Evolutionary conservation across 2,797 vertebrate genomes (phyloP).

Genomic region (Myotis vivesi): DNA sequence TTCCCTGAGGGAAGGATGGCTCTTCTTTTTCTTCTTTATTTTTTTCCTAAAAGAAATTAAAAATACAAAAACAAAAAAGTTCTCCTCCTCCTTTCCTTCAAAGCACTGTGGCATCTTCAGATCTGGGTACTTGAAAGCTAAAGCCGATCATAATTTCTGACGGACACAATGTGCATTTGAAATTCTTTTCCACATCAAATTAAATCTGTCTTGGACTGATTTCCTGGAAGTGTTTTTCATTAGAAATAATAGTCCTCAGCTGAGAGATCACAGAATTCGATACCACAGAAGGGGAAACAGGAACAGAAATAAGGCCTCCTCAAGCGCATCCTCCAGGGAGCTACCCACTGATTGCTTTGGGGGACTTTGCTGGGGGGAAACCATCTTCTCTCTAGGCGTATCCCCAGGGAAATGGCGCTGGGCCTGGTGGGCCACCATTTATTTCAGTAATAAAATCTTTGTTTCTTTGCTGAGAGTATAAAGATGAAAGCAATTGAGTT

Average conservation of each 20-base stretch:
- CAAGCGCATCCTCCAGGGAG: not conserved
- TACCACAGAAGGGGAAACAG: constrained; percentile 16
- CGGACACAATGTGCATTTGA: constrained; percentile 52
- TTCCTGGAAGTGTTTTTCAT: constrained; percentile 79
- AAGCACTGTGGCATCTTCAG: constrained; percentile 65
- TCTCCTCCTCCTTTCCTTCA: constrained; percentile 53
- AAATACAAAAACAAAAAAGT: not conserved
- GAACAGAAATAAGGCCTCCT: not conserved
- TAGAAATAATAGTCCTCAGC: constrained; percentile 73
- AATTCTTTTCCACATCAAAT: constrained; percentile 78
- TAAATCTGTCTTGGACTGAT: constrained; percentile 74
- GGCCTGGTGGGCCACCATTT: not conserved
- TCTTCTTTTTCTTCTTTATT: not conserved
- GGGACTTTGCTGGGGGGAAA: not conserved
- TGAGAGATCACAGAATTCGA: constrained; percentile 66
- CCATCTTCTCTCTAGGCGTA: not conserved
- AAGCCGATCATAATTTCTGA: constrained; percentile 70
- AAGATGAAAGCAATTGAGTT: constrained; percentile 3
- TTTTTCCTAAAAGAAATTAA: constrained; percentile 37
- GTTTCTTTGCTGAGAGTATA: not conserved
- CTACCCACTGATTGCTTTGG: not conserved
- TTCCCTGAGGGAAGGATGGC: not conserved
- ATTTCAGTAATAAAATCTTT: not conserved
- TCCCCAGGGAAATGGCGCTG: not conserved
- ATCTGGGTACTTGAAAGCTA: constrained; percentile 70